These are phyloP conservation scores for Tethya wilhelma DNA, from an alignment of 37 sponge, comb jelly and placozoan species.

Conservation along the genomic window DNA sequence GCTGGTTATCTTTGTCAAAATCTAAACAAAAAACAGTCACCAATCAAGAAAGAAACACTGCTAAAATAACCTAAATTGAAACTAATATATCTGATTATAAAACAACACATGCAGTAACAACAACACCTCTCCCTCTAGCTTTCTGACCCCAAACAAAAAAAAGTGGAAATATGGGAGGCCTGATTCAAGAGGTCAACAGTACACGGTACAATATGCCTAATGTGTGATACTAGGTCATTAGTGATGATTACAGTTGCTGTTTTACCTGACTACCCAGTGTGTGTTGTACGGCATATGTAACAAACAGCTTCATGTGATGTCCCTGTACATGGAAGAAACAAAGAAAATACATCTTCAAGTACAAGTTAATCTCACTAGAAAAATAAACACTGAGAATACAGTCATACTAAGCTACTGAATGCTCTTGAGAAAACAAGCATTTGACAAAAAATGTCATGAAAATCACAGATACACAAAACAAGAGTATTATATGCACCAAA, in stretches of 20 bases:
- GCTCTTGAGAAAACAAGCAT: not conserved
- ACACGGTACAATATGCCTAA: no score
- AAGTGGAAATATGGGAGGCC: no score
- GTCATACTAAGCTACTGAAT: not conserved
- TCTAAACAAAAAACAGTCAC: no score
- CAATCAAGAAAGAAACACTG: no score
- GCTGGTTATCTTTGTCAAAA: constrained; percentile 35
- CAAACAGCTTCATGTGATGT: constrained; percentile 73
- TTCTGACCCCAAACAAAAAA: no score
- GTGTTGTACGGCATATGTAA: constrained; percentile 77
- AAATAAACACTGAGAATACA: not conserved
- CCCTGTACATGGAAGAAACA: constrained; percentile 40
- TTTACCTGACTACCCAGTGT: constrained; percentile 64
- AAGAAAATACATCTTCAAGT: not conserved
- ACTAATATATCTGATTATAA: no score
- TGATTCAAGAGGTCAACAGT: no score
- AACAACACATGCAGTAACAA: no score
- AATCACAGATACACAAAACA: no score
- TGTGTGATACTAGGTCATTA: not conserved
- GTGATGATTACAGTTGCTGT: not conserved
- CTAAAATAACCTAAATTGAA: no score
- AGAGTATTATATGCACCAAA: not conserved
- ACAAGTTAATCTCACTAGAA: not conserved
- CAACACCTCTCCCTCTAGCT: no score
- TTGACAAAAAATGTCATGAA: no score